Evolutionary conservation across 2,113 vertebrate genomes (phyloP), one percentile per base, ranked within the genome.

Genomic region (Tychaedon coryphoeus): DNA sequence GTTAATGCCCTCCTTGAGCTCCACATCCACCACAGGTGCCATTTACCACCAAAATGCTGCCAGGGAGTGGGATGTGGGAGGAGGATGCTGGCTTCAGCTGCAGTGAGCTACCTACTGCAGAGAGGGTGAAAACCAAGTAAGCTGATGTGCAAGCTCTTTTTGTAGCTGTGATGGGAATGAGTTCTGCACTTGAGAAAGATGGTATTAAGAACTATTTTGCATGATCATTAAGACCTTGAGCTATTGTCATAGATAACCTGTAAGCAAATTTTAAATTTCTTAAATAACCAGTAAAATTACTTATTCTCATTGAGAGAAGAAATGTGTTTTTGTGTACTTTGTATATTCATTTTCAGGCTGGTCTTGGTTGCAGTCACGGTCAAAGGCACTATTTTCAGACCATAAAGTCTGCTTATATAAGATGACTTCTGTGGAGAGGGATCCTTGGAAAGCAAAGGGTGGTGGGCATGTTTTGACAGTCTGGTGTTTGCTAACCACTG

Each of bases 21-120:
- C 24, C 45, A 34, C 36, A 61, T 29, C 65, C 65, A 80, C n/a
- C 89, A 50, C 91, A 91, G 91, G 90, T 93, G 90, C 19, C 67
- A 31, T 28, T 47, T 67, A 11, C 65, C 82, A 48, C 65, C 74
- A n/a, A 33, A 71, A 8, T 69, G 71, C 48, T 87, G 66, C 80
- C 65, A 43, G 62, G 69, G 69, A 25, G 34, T 31, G 58, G 10
- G 31, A 17, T 62, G 66, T 64, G 65, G 65, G 71, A 72, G 53
- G 77, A 19, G 79, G 93, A 51, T 4, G 14, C 26, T 82, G 87
- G 17, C 67, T 77, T 77, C 93, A 95, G 93, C 88, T 96, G 93
- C 60, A 57, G 20, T 34, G 76, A 74, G 28, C 73, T 74, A 64
- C 19, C 45, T 25, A 3, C 38, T 77, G 43, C 19, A 45, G 58